Base-by-base conservation (phyloP, 2,797 vertebrate genomes). In the Catharus ustulatus region DNA sequence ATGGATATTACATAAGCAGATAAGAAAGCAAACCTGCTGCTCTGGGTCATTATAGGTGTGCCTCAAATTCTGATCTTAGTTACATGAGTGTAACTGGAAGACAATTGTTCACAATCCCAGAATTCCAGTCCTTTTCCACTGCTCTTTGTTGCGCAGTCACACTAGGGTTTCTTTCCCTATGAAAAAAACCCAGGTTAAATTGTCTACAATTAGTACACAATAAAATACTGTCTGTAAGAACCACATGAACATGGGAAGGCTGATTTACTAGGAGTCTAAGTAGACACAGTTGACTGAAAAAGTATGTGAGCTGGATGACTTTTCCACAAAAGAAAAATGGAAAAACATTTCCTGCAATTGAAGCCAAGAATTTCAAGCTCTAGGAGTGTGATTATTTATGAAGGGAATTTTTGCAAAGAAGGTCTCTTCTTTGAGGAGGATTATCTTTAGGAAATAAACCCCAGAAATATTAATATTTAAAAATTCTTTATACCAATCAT, bases 341-440 rank as follows among this genome's bases (percentile, higher is more conserved):
- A 27, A 66, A 66, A 89, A 75, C 15, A 89, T 78, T 68, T 91
- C 74, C 73, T 73, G 46, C 51, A 51, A 49, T 77, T 93, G 69
- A 62, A 96, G 49, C 22, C 63, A 83, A 76, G 64, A 52, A 16
- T 68, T 75, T 94, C 78, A 91, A 84, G 69, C 27, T 90, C 49
- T 38, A 93, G 59, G 55, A 87, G 3, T 15, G 22, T 73, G n/a
- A 13, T 24, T 86, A 55, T 46, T 71, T 55, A 51, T 91, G 43
- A 89, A 67, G 9, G 10, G 51, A 73, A 76, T 95, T 96, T 84
- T 88, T 94, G 49, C 68, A 93, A 73, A 27, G 55, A 93, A 84
- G 19, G 8, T 68, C 4, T 57, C 45, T 36, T 83, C 64, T 96
- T 93, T 90, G 59, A 79, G 11, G 40, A 93, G 36, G 81, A 67